Conservation (phyloP, 1,140 invertebrate species). For the Ceratina australensis region DNA sequence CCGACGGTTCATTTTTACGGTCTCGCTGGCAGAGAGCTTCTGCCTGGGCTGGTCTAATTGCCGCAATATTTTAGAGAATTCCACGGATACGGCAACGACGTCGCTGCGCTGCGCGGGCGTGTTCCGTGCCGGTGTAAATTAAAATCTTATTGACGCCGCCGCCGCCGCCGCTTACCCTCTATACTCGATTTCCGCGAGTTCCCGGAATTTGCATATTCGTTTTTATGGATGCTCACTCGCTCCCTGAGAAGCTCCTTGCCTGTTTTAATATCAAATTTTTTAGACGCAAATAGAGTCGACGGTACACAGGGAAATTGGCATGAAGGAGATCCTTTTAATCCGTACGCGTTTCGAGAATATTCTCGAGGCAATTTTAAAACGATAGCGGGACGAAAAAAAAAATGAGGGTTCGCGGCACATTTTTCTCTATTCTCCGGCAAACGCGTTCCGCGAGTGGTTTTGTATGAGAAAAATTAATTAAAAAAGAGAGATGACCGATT, state of each 20-base stretch:
- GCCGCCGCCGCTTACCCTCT: background rate
- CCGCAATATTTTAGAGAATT: conserved; percentile 11
- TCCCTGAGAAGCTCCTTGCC: too few species aligned
- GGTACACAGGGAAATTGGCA: too few species aligned
- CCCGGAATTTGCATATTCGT: background rate
- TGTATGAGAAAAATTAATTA: too few species aligned
- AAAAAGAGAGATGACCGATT: too few species aligned
- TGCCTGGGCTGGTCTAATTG: conserved; percentile 4
- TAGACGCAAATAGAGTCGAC: background rate
- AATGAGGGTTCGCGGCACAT: too few species aligned
- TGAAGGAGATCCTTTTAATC: too few species aligned
- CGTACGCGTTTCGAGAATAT: too few species aligned
- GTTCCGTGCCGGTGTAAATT: background rate
- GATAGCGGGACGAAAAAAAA: too few species aligned
- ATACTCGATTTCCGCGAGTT: background rate
- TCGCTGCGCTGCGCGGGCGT: background rate
- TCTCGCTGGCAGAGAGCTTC: conserved; percentile 4
- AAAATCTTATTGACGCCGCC: background rate
- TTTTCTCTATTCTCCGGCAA: too few species aligned
- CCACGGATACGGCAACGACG: background rate
- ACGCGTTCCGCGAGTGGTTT: too few species aligned
- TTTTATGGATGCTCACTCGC: background rate
- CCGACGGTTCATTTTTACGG: conserved; percentile 7
- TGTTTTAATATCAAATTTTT: background rate
- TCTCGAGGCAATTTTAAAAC: too few species aligned